Evolutionary conservation across 2,888 invertebrate species (phyloP).

Genomic region (Microplitis deprimator): DNA sequence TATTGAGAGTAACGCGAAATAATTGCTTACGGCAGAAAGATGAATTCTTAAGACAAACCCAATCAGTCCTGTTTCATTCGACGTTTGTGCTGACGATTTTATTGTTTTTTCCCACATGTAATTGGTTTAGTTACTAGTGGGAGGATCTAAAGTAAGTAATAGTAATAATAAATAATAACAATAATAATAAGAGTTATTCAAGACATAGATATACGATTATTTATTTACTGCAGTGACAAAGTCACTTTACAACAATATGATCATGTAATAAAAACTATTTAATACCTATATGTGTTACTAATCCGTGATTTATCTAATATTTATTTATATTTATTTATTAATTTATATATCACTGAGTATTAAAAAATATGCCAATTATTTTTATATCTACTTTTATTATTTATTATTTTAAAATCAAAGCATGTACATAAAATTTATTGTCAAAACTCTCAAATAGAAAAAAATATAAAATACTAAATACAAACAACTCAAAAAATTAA

Average conservation of each 20-base stretch:
- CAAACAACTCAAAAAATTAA: slow-evolving; percentile 23
- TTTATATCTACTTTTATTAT: slow-evolving; percentile 44
- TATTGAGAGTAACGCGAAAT: slow-evolving; percentile 38
- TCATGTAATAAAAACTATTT: slow-evolving; percentile 42
- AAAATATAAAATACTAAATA: slow-evolving; percentile 45
- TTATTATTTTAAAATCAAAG: slow-evolving; percentile 52
- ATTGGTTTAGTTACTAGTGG: slow-evolving; percentile 31
- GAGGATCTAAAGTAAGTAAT: slow-evolving; percentile 15
- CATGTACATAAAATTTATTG: slow-evolving; percentile 62
- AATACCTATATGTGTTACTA: slow-evolving; percentile 37
- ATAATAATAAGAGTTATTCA: neutral
- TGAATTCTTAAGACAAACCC: slow-evolving; percentile 41
- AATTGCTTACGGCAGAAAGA: slow-evolving; percentile 35
- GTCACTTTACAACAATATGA: slow-evolving; percentile 41
- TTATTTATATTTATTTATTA: slow-evolving; percentile 37
- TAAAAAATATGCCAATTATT: slow-evolving; percentile 54
- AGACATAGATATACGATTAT: slow-evolving; percentile 28
- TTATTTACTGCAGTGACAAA: slow-evolving; percentile 40
- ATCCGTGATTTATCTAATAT: slow-evolving; percentile 33
- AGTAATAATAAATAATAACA: neutral
- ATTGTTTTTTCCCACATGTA: slow-evolving; percentile 25
- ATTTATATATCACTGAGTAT: slow-evolving; percentile 50
- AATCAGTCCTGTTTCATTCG: slow-evolving; percentile 31
- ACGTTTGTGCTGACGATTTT: slow-evolving; percentile 25
- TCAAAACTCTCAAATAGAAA: slow-evolving; percentile 57